These are phyloP conservation scores for Chrysolina haemoptera DNA, from an alignment of 2,888 invertebrate species.

Conservation along the genomic window DNA sequence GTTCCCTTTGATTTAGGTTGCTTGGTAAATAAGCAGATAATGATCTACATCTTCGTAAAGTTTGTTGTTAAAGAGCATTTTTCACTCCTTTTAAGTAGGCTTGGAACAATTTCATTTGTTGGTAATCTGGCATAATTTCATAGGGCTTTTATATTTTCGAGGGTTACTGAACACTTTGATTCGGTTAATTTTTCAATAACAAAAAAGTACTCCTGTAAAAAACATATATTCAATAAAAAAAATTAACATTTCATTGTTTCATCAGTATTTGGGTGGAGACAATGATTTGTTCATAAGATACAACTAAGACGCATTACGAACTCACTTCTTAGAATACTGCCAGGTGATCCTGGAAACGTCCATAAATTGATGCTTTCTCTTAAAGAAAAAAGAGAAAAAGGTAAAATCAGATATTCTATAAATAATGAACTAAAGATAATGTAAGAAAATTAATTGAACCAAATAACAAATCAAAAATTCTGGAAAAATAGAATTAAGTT, in stretches of 20 bases:
- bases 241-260: constrained; percentile 10
- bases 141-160: too few species aligned
- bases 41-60: too few species aligned
- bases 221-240: background rate
- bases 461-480: background rate
- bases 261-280: background rate
- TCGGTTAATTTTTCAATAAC: background rate
- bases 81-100: background rate
- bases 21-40: too few species aligned
- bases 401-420: constrained; percentile 10
- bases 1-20: too few species aligned
- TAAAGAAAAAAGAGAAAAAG: constrained; percentile 23
- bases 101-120: background rate
- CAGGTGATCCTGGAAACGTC: constrained; percentile 24
- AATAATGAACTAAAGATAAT: background rate
- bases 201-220: constrained; percentile 3
- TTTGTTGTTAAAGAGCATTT: too few species aligned
- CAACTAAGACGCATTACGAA: background rate
- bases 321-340: constrained; percentile 22
- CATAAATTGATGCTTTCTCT: constrained; percentile 22
- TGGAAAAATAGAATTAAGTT: too few species aligned
- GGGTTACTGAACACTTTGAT: background rate
- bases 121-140: too few species aligned
- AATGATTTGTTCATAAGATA: background rate
- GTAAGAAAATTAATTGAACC: background rate